Evolutionary conservation across 2,113 vertebrate genomes (phyloP), one percentile per base, ranked within the genome.

Genomic region (Sarotherodon lohbergeri): DNA sequence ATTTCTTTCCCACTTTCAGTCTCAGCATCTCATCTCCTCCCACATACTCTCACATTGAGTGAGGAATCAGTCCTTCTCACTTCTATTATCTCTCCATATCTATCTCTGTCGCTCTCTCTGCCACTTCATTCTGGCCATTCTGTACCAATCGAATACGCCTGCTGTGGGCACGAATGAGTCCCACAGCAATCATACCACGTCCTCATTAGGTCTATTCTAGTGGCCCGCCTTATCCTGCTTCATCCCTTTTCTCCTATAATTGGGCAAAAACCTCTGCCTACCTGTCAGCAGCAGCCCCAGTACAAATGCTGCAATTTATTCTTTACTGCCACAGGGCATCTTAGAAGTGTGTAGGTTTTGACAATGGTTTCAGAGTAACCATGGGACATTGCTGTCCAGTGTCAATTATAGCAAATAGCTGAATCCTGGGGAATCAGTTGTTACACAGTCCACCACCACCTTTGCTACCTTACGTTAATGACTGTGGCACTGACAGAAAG

Each of bases 11-110:
- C 91, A 90, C 93, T 90, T 88, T 89, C 83, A 83, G 85, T 93
- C 59, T 86, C 90, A 63, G 81, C 87, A 91, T 89, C 90, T 93
- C 92, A 88, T 92, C 90, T 94, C 94, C 94, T 93, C 93, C 92
- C 93, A 95, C 93, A 78, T 89, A 81, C 92, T 94, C 93, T 95
- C 95, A 91, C 91, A 83, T 89, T 56, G 91, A 93, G 93, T 90
- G 94, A 93, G 92, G 94, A 93, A 93, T 94, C 93, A 92, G 91
- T 95, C 90, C 90, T 88, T 93, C 92, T 91, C 90, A 86, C 92
- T 91, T 92, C 89, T 87, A 92, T 92, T 93, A 91, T 93, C 88
- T 84, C 92, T 88, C 91, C 61, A 83, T 41, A 17, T 93, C 88
- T 52, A 57, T 91, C 89, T 89, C 87, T 86, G n/a, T 87, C 84